Evolutionary conservation across 1,140 invertebrate genomes (phyloP), one percentile per base, ranked within the genome.

Genomic region (Zaprionus davidi): DNA sequence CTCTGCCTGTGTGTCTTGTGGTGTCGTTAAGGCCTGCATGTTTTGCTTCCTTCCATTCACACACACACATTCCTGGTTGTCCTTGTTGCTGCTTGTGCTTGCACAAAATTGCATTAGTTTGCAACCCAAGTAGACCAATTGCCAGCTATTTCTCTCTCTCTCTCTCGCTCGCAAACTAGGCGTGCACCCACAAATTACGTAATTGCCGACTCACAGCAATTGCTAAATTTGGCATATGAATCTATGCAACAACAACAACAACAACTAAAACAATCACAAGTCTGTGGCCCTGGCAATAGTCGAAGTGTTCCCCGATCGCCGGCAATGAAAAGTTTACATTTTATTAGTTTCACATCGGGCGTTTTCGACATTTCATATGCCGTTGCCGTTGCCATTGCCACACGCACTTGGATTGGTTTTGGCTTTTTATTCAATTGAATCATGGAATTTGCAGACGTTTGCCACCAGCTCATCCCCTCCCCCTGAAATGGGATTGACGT

Each of bases 161-260:
- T 22, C 6, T 1, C 6, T 31, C 28, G 28, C n/a, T 9, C 55
- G 41, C 11, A 22, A 60, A 38, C 46, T n/a, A 15, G 57, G 55
- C 67, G 66, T 68, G 65, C 75, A 57, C 49, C 71, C 67, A 67
- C 64, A 83, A 83, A 80, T 84, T 80, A 76, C 77, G 69, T 77
- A 77, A 69, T 15, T 56, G 26, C 58, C 46, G 12, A 53, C 28
- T 66, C 17, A 28, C 36, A 24, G 56, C 34, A 26, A 55, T 65
- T 69, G 74, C 51, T 71, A 56, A 76, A 76, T 76, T 71, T 64
- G 44, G 38, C 58, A 41, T 46, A 59, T 36, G 60, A 62, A 44
- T 64, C 49, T 24, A 56, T 60, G 51, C 60, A 46, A 57, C 36
- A 41, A 5, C 12, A 41, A 41, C 13, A 15, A 41, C 15, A 28